phyloP scores from a whole-genome alignment of 1,140 invertebrate species.

The Sitobion miscanthi region DNA sequence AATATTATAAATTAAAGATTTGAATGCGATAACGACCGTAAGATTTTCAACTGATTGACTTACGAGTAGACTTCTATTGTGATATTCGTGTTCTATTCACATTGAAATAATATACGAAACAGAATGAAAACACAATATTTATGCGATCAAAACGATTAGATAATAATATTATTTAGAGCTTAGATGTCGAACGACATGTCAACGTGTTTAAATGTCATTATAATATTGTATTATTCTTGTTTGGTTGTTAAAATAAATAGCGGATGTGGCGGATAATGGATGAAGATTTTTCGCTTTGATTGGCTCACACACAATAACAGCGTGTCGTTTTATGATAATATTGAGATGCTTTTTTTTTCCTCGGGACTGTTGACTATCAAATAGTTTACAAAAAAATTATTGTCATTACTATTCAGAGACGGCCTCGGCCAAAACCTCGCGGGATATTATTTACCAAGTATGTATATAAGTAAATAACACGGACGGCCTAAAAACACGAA shows the following conservation, averaged over 20 bases:
- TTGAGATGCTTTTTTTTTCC: neutral
- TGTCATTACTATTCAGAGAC: slow-evolving; percentile 20
- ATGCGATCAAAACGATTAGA: neutral
- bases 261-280: neutral
- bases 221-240: neutral
- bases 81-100: neutral
- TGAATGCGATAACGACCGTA: neutral
- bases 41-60: neutral
- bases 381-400: neutral
- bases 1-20: slow-evolving; percentile 8
- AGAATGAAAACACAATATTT: neutral
- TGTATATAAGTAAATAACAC: slow-evolving; percentile 11
- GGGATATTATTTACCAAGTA: slow-evolving; percentile 10
- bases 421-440: neutral
- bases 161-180: neutral
- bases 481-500: slow-evolving; percentile 11
- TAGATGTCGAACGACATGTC: neutral
- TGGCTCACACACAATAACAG: neutral
- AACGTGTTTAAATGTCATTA: neutral
- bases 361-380: neutral
- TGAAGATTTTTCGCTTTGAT: neutral
- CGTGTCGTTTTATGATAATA: neutral
- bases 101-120: neutral
- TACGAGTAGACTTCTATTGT: neutral
- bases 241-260: neutral